Base-by-base conservation (phyloP, 2,888 invertebrate species). In the Nowickia ferox region DNA sequence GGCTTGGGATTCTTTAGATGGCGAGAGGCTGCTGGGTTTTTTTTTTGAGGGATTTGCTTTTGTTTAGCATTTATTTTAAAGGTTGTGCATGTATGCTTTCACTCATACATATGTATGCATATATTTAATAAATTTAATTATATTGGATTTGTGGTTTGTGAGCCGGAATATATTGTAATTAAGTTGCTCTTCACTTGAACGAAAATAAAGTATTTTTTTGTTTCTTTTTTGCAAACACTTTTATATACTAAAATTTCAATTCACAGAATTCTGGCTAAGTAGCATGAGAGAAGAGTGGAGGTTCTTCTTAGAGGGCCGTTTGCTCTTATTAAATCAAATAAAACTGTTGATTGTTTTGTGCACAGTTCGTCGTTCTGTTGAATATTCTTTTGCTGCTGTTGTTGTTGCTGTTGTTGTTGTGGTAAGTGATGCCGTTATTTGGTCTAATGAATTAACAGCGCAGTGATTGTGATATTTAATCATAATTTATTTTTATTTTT, bases 331-430 rank as follows among this genome's bases (percentile, higher is more conserved):
- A 51, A 77, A 30, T 72, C 13, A 30, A 59, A 9, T 2, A 53
- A 19, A 69, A 53, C 51, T 78, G 69, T 78, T 78, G 69, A 71
- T 79, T 63, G 63, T 53, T 71, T 30, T 71, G 42, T 71, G 42
- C 61, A 38, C 69, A 51, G 15, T 13, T 53, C 6, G 10, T 53
- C 6, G 10, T 9, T 55, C 9, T n/a, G 9, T 8, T 30, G 13
- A 22, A 51, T 51, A n/a, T 46, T 3, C 13, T 46, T 66, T 6
- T 6, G 30, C 30, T 30, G 30, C 6, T 30, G 53, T 66, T 65
- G 15, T 22, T 46, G 13, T 46, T 44, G 42, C 4, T 0, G 1
- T 57, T 22, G n/a, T 19, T 11, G 71, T 80, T 63, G 17, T 66
- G 40, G 17, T 63, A 57, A 75, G 68, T 63, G 86, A 68, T 75